Evolutionary conservation across 2,113 vertebrate genomes (phyloP).

Genomic region (Lethenteron camtschaticum): DNA sequence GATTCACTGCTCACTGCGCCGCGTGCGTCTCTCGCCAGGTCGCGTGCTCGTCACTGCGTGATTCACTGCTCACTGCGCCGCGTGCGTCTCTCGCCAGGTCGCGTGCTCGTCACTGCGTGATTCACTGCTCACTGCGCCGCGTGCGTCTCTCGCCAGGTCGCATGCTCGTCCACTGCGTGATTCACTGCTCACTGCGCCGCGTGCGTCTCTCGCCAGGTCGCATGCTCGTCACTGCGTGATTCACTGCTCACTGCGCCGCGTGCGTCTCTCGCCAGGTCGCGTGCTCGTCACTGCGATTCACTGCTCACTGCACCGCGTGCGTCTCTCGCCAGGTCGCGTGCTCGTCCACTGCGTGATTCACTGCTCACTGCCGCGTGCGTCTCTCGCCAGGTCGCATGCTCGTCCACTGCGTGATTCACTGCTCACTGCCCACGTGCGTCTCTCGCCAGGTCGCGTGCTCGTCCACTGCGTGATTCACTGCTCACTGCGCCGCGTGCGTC

Average conservation of each 20-base stretch:
- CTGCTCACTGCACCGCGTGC: background rate
- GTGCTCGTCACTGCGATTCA: constrained; percentile 17
- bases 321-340: too few species aligned
- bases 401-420: constrained; percentile 16
- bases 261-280: constrained; percentile 7
- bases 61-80: constrained; percentile 8
- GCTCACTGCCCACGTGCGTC: background rate
- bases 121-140: constrained; percentile 7
- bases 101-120: constrained; percentile 16
- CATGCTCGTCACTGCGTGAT: constrained; percentile 16
- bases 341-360: constrained; percentile 16
- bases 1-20: constrained; percentile 8
- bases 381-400: constrained; percentile 12
- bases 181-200: constrained; percentile 7
- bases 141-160: constrained; percentile 7
- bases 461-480: constrained; percentile 16
- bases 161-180: constrained; percentile 16
- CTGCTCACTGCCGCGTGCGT: background rate
- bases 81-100: too few species aligned
- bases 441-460: too few species aligned
- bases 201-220: too few species aligned
- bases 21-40: constrained; percentile 1
- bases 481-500: too few species aligned
- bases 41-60: constrained; percentile 16
- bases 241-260: constrained; percentile 3